phyloP scores from a whole-genome alignment of 2,888 invertebrate species.

The Drosophila mayaguana region DNA sequence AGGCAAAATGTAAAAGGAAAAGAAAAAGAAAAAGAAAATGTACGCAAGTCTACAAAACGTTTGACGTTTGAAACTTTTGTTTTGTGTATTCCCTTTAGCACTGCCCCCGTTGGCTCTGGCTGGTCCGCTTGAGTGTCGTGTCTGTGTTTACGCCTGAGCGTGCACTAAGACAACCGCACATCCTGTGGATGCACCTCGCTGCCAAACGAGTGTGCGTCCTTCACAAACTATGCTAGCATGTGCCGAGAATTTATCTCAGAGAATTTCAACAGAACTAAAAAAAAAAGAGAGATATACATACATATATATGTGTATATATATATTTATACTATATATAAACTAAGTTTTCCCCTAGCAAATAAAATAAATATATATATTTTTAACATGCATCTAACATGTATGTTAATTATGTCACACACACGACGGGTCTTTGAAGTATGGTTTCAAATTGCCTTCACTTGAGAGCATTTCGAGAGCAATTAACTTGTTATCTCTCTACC shows the following conservation, averaged over 20 bases:
- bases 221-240: constrained; percentile 55
- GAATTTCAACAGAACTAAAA: constrained; percentile 28
- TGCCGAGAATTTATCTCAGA: constrained; percentile 33
- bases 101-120: background rate
- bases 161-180: constrained; percentile 61
- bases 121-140: constrained; percentile 26
- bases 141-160: constrained; percentile 55
- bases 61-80: constrained; percentile 66
- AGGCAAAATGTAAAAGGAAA: constrained; percentile 23
- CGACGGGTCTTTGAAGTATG: constrained; percentile 28
- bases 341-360: constrained; percentile 16
- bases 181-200: constrained; percentile 48
- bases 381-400: background rate
- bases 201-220: constrained; percentile 42
- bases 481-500: constrained; percentile 11
- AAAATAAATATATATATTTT: background rate
- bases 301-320: background rate
- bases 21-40: constrained; percentile 23
- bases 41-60: constrained; percentile 63
- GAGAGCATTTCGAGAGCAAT: constrained; percentile 38
- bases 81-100: constrained; percentile 16
- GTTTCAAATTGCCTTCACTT: constrained; percentile 25
- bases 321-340: constrained; percentile 1
- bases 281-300: too few species aligned
- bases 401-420: constrained; percentile 36